Evolutionary conservation across 2,113 vertebrate species (phyloP).

Genomic region (Rallus limicola): DNA sequence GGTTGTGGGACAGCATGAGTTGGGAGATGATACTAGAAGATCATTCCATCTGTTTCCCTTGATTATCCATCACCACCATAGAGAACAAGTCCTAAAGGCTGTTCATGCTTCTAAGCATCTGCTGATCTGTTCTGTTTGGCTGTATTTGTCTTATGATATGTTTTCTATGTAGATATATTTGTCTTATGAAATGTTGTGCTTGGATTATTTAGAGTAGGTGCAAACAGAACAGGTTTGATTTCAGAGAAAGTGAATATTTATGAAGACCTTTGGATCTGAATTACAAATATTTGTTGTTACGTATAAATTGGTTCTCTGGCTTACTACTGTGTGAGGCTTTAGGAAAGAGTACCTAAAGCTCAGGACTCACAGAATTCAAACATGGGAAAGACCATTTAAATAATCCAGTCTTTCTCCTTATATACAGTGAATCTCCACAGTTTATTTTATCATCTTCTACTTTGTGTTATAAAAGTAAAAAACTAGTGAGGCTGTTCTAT

Average conservation of each 20-base stretch:
- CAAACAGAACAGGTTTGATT: neutral
- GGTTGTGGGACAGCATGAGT: neutral
- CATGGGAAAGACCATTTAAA: neutral
- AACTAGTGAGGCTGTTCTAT: neutral
- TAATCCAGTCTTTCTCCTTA: neutral
- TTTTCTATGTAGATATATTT: neutral
- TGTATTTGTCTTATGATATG: neutral
- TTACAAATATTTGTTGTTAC: neutral
- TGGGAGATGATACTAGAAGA: neutral
- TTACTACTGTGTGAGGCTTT: neutral
- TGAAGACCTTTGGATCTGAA: neutral
- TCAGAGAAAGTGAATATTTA: neutral
- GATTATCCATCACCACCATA: too few relatives aligned
- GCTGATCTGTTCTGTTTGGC: neutral
- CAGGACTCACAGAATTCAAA: neutral
- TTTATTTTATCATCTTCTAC: neutral
- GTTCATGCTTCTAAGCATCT: neutral
- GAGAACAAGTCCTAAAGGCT: neutral
- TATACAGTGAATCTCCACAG: neutral
- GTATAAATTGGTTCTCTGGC: neutral
- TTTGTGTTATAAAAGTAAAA: neutral
- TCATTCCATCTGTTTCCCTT: neutral
- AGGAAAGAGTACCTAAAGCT: neutral
- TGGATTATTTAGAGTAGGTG: neutral
- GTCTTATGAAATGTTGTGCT: neutral